A percentile compares a stretch with the other conserved stretches of the same genome.
Evolutionary conservation across 2,797 vertebrate genomes (phyloP).

Genomic region (Cyprinella venusta): DNA sequence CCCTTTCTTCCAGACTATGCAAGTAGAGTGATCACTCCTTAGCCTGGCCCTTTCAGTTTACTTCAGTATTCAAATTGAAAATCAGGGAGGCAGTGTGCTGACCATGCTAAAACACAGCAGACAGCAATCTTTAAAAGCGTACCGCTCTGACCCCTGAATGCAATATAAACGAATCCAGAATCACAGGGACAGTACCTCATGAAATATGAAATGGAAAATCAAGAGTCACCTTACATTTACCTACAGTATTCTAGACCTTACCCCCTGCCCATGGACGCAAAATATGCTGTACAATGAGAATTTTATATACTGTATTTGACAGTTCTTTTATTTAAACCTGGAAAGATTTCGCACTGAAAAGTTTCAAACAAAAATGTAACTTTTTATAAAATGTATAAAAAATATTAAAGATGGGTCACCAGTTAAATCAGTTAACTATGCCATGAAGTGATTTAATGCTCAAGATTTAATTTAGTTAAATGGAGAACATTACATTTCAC

Average conservation of each 20-base stretch:
- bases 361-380: background rate
- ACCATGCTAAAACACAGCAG: slow-evolving; percentile 49
- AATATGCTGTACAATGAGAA: background rate
- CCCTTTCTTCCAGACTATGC: slow-evolving; percentile 53
- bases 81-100: slow-evolving; percentile 55
- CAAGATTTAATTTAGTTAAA: no score
- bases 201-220: slow-evolving; percentile 36
- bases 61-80: slow-evolving; percentile 49
- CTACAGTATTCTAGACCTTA: slow-evolving; percentile 4
- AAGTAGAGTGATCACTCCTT: slow-evolving; percentile 49
- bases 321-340: background rate
- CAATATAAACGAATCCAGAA: slow-evolving; percentile 38
- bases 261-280: background rate
- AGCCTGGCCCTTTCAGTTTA: slow-evolving; percentile 51
- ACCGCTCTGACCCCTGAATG: slow-evolving; percentile 23
- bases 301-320: background rate
- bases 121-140: slow-evolving; percentile 47
- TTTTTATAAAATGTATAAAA: background rate
- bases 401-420: background rate
- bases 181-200: slow-evolving; percentile 26
- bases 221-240: slow-evolving; percentile 18
- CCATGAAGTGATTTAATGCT: no score
- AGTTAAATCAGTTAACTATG: no score
- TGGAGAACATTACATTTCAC: background rate
- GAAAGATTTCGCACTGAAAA: background rate